A percentile compares a stretch with the other conserved stretches of the same genome.
These are phyloP conservation scores for Burhinus bistriatus DNA, from an alignment of 2,113 vertebrate species.

Conservation along the genomic window DNA sequence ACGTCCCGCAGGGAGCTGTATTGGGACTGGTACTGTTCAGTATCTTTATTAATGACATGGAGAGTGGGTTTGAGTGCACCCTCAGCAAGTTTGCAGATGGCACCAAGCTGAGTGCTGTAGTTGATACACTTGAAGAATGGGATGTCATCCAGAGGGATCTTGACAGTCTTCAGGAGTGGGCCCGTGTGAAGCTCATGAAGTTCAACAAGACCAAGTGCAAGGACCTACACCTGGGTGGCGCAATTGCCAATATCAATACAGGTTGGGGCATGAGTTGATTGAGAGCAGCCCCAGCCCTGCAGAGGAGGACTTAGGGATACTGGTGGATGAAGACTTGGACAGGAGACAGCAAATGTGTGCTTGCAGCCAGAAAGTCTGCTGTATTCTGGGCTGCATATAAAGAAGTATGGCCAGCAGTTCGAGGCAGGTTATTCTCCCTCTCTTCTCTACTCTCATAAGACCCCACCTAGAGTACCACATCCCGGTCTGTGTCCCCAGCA, in stretches of 20 bases:
- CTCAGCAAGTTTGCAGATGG: neutral
- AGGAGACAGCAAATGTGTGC: neutral
- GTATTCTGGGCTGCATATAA: neutral
- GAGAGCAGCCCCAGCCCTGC: neutral
- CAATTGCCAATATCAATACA: neutral
- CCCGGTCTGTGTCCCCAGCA: neutral
- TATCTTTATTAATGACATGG: neutral
- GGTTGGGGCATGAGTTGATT: neutral
- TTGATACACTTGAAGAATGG: neutral
- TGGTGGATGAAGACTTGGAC: neutral
- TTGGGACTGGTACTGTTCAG: neutral
- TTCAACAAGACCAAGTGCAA: neutral
- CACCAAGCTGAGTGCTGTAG: neutral
- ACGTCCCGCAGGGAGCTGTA: neutral
- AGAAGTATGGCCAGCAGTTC: neutral
- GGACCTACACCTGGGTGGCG: neutral
- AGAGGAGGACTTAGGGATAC: neutral
- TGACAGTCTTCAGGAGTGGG: neutral
- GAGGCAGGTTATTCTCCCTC: neutral
- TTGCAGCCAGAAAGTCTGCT: neutral
- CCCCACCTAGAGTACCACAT: neutral
- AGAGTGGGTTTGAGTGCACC: neutral
- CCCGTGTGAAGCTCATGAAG: neutral
- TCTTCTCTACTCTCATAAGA: neutral
- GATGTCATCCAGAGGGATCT: neutral